These are phyloP conservation scores for Petrolisthes manimaculis DNA, from an alignment of 2,888 invertebrate genomes.

Conservation along the genomic window DNA sequence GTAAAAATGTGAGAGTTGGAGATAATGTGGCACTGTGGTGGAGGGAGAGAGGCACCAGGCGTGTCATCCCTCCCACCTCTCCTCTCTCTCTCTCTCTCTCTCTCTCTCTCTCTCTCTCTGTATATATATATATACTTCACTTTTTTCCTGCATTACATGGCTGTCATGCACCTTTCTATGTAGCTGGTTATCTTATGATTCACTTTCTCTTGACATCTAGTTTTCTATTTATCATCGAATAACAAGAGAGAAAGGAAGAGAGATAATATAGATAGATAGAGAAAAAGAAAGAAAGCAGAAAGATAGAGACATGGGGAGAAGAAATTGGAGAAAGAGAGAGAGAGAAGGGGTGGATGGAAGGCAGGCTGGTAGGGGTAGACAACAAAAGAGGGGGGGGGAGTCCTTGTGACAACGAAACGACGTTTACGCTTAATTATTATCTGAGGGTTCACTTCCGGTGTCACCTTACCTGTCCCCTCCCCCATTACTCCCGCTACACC, in stretches of 20 bases:
- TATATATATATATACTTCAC: too few species aligned
- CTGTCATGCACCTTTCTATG: too few species aligned
- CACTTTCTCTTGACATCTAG: not conserved
- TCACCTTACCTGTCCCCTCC: conserved; percentile 9
- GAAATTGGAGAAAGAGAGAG: not conserved
- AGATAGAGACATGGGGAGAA: not conserved
- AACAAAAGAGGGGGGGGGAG: not conserved
- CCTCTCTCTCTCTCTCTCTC: conserved; percentile 35
- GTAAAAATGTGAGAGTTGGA: not conserved
- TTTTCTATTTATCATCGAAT: not conserved
- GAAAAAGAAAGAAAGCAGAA: not conserved
- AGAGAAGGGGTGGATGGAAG: not conserved
- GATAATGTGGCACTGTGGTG: not conserved
- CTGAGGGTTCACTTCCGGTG: conserved; percentile 18
- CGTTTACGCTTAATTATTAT: conserved; percentile 28
- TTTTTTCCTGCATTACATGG: too few species aligned
- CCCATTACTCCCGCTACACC: not conserved
- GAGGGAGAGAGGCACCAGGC: too few species aligned
- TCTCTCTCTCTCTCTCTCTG: conserved; percentile 28
- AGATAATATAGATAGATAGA: not conserved
- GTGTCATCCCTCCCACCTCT: conserved; percentile 14
- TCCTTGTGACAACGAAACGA: not conserved
- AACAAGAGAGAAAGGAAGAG: not conserved
- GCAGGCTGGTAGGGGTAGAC: not conserved
- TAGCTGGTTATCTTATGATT: too few species aligned